These are phyloP conservation scores for Bucorvus abyssinicus DNA, from an alignment of 2,797 vertebrate genomes.

Conservation along the genomic window DNA sequence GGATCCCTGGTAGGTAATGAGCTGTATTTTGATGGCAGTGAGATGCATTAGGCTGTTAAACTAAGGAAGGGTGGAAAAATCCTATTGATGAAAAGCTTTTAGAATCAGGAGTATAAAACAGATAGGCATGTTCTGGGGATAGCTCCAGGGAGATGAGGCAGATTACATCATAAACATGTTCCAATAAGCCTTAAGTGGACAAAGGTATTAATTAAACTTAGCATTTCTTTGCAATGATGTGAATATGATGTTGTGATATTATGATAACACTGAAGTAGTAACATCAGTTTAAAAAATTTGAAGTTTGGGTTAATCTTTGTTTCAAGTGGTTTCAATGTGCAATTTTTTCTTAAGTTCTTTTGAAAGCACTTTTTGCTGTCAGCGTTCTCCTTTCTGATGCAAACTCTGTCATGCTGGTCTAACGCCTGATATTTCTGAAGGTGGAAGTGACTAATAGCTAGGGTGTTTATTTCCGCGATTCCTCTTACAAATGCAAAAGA, in stretches of 20 bases:
- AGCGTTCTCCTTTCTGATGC: not conserved
- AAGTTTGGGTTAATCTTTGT: not conserved
- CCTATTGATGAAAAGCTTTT: not conserved
- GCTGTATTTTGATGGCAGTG: not conserved
- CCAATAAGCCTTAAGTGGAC: not conserved
- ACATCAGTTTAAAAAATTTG: not conserved
- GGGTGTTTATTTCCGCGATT: conserved; percentile 32
- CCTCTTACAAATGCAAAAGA: not conserved
- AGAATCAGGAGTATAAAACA: not conserved
- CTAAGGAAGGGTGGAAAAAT: not conserved
- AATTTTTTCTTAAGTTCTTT: not conserved
- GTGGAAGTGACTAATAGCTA: conserved; percentile 56
- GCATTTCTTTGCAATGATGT: not conserved
- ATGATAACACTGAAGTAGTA: not conserved
- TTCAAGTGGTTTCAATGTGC: not conserved
- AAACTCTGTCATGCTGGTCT: not conserved
- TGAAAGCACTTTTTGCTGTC: not conserved
- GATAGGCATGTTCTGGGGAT: not conserved
- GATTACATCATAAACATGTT: not conserved
- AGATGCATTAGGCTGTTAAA: not conserved
- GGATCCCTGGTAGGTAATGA: not conserved
- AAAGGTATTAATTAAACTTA: conserved; percentile 1
- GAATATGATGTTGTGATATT: not conserved
- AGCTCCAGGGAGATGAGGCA: not conserved
- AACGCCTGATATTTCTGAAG: not conserved